phyloP scores from a whole-genome alignment of 2,797 vertebrate genomes.

The Rhinoraja longicauda region DNA sequence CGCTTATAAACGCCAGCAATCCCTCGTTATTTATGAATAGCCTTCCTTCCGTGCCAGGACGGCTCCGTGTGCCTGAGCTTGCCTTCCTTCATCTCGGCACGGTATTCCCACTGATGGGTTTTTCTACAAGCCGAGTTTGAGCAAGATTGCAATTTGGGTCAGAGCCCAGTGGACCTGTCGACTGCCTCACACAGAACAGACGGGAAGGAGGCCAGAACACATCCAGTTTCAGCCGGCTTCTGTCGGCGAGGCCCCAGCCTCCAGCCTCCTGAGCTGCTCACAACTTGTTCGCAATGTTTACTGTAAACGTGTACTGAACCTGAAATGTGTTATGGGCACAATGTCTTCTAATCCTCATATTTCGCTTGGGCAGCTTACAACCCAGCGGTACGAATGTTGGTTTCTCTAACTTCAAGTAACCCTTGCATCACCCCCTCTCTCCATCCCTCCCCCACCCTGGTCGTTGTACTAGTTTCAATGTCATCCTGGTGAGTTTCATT shows the following conservation, averaged over 20 bases:
- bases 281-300: background rate
- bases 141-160: constrained; percentile 32
- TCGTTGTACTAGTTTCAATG: too few relatives aligned
- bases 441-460: too few relatives aligned
- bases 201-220: background rate
- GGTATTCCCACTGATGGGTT: constrained; percentile 19
- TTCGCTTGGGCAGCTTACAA: too few relatives aligned
- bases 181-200: background rate
- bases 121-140: constrained; percentile 12
- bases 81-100: constrained; percentile 35
- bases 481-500: too few relatives aligned
- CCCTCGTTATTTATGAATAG: constrained; percentile 34
- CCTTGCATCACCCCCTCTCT: too few relatives aligned
- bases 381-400: too few relatives aligned
- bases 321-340: background rate
- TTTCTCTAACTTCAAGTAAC: too few relatives aligned
- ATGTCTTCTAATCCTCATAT: too few relatives aligned
- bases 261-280: background rate
- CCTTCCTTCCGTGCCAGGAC: background rate
- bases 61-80: constrained; percentile 15
- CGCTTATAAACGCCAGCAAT: constrained; percentile 15
- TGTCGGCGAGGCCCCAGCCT: background rate
- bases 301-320: background rate
- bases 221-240: background rate
- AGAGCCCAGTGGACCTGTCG: constrained; percentile 35